Base-by-base conservation (phyloP, 2,113 vertebrate genomes). In the Connochaetes taurinus region DNA sequence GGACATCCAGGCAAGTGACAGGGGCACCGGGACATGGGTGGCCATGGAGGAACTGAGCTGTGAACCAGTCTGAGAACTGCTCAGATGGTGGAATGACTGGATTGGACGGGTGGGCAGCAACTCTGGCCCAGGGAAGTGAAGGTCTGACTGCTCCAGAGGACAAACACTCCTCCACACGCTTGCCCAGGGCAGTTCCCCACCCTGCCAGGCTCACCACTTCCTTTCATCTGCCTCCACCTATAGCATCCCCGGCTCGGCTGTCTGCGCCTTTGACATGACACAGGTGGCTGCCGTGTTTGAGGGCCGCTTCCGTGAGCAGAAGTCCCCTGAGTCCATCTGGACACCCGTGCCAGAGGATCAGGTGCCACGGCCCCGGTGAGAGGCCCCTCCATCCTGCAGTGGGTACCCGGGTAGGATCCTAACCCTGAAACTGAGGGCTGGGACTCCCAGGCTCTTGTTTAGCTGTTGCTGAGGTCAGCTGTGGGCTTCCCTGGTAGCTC, bases 211-310 rank as follows among this genome's bases (percentile, higher is more conserved):
- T 94, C 87, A 95, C 67, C 9, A 1, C 1, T 4, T 9, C 1
- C 29, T 60, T 11, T 31, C 36, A 1, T 53, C 87, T 23, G 25
- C 23, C 80, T 8, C 64, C 27, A 33, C 57, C 31, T 33, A 8
- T 87, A 99, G 99, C 98, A 99, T 99, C 85, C 99, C 99, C 0
- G 99, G 99, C 93, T 99, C 99, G 0, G 99, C 99, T 0, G 99
- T 99, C 92, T 99, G 99, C 15, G 99, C 99, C 95, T 99, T 99
- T 2, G 99, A 99, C 99, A 99, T 99, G 99, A 98, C 99, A 60
- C 99, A 99, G 47, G 99, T 99, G 98, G 99, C 99, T 0, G 98
- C 98, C 0, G 99, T 99, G 96, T 99, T 99, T 4, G 99, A 99
- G 64, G 99, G 99, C 12, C 99, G 99, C 15, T 99, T 99, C 98